Conservation (phyloP, 2,888 invertebrate species). For the Hesperia comma region DNA sequence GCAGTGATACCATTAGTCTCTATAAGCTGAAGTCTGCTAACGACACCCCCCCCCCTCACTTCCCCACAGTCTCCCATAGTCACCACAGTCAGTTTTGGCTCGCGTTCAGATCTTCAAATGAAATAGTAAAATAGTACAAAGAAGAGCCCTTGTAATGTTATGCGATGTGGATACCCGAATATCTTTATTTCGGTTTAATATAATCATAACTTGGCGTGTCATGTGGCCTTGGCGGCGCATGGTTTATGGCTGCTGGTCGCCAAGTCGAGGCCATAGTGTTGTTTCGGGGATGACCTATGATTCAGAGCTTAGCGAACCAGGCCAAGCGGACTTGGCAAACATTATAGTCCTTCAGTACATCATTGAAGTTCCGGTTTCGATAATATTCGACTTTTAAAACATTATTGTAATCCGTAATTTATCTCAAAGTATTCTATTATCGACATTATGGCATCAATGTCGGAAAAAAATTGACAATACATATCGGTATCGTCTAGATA, state of each 20-base stretch:
- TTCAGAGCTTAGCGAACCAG: background rate
- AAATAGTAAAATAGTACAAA: background rate
- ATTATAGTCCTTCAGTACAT: background rate
- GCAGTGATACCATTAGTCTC: background rate
- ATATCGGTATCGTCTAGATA: no score
- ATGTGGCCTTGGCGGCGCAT: background rate
- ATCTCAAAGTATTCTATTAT: no score
- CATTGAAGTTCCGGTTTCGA: no score
- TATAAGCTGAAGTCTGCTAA: background rate
- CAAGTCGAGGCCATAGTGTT: background rate
- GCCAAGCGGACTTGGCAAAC: background rate
- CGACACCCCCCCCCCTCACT: background rate
- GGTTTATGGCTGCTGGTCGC: background rate
- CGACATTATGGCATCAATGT: no score
- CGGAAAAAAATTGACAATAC: no score
- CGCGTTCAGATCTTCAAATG: background rate
- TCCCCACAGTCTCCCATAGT: no score
- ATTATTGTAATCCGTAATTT: no score
- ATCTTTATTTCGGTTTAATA: background rate
- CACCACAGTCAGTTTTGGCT: background rate
- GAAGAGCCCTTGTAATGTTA: background rate
- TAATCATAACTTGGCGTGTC: background rate
- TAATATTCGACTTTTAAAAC: no score
- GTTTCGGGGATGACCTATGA: background rate
- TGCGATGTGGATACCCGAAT: background rate